phyloP scores from a whole-genome alignment of 2,888 invertebrate species.

The Melanostoma mellinum region DNA sequence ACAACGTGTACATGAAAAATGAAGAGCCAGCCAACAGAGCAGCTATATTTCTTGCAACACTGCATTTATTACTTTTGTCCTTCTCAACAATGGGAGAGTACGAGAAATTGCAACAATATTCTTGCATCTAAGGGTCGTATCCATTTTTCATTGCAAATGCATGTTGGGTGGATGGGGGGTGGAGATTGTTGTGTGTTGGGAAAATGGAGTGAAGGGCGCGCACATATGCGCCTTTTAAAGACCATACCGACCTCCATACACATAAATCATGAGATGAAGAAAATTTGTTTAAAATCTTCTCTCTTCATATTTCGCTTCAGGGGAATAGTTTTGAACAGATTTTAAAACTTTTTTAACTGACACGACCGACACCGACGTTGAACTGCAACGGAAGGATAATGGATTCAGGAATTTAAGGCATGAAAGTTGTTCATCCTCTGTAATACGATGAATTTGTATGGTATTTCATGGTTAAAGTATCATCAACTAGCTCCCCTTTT shows the following conservation, averaged over 20 bases:
- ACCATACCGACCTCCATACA: constrained; percentile 6
- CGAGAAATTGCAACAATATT: constrained; percentile 52
- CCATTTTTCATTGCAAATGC: constrained; percentile 57
- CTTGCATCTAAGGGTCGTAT: constrained; percentile 52
- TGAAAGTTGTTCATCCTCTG: constrained; percentile 4
- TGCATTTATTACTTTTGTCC: constrained; percentile 69
- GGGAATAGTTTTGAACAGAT: constrained; percentile 28
- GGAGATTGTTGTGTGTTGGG: constrained; percentile 2
- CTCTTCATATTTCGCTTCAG: constrained; percentile 29
- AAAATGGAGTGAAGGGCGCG: constrained; percentile 4
- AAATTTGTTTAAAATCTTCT: constrained; percentile 58
- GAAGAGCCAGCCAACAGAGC: constrained; percentile 68
- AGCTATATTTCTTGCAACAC: constrained; percentile 47
- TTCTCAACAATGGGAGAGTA: constrained; percentile 33
- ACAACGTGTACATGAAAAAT: constrained; percentile 36
- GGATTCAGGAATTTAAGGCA: constrained; percentile 11
- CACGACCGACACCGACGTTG: background rate
- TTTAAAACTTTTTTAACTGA: constrained; percentile 40
- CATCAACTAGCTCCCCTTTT: background rate
- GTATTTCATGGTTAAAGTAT: constrained; percentile 18
- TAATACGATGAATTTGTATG: constrained; percentile 22
- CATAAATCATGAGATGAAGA: constrained; percentile 46
- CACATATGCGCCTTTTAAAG: constrained; percentile 5
- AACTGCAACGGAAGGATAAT: constrained; percentile 4
- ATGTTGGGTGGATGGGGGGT: constrained; percentile 8